Percentiles rank a stretch among this genome's conserved stretches.
Evolutionary conservation across 2,797 vertebrate species (phyloP).

Genomic region (Crenuchus spilurus): DNA sequence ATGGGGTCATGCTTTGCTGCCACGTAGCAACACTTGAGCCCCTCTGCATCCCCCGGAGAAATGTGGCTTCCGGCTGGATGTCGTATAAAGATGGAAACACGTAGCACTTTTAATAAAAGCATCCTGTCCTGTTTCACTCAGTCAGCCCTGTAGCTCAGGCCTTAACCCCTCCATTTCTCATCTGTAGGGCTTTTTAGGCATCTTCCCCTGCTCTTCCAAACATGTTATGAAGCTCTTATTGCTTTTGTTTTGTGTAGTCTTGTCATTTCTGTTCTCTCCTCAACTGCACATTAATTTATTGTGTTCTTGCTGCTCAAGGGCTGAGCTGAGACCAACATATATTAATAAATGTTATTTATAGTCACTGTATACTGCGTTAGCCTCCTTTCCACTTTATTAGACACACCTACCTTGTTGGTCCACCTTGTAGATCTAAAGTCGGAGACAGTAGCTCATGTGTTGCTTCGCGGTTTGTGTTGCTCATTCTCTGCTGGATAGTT

Average conservation of each 20-base stretch:
- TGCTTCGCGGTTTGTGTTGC: no score
- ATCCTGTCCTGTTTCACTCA: not conserved
- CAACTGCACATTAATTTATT: no score
- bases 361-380: no score
- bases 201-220: slow-evolving; percentile 1
- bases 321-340: no score
- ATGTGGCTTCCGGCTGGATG: slow-evolving; percentile 48
- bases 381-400: no score
- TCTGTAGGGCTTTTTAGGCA: not conserved
- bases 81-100: slow-evolving; percentile 49
- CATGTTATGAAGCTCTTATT: slow-evolving; percentile 7
- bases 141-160: not conserved
- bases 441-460: no score
- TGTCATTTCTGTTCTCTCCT: no score
- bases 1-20: slow-evolving; percentile 48
- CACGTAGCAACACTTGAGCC: slow-evolving; percentile 52
- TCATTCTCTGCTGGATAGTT: no score
- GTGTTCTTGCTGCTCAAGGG: no score
- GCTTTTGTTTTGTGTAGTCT: slow-evolving; percentile 21
- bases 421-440: no score
- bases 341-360: no score
- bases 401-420: no score
- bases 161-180: not conserved
- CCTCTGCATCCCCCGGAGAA: slow-evolving; percentile 46
- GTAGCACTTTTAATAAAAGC: slow-evolving; percentile 52